These are phyloP conservation scores for Heteromurus nitidus DNA, from an alignment of 2,888 invertebrate genomes.

Conservation along the genomic window DNA sequence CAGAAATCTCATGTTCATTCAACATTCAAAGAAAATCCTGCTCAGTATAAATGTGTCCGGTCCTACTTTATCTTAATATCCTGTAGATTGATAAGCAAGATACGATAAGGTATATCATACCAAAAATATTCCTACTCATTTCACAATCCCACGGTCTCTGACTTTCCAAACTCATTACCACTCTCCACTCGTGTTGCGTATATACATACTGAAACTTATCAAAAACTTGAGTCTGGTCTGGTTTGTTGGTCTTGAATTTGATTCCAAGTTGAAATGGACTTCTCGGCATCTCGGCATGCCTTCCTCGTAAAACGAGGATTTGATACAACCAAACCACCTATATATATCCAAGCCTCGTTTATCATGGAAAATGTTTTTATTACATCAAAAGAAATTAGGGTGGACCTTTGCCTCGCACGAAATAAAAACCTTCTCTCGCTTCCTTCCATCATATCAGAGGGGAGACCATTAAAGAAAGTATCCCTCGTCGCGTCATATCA, in stretches of 20 bases:
- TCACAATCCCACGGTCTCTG: neutral
- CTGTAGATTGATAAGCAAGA: conserved; percentile 41
- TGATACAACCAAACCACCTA: too few relatives aligned
- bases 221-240: too few relatives aligned
- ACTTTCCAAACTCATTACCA: neutral
- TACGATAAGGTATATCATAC: neutral
- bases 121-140: neutral
- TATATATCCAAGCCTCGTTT: conserved; percentile 6
- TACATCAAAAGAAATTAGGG: neutral
- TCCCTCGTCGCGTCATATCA: too few relatives aligned
- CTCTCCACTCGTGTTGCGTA: neutral
- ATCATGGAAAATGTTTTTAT: conserved; percentile 21
- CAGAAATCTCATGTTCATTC: neutral
- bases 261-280: too few relatives aligned
- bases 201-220: too few relatives aligned
- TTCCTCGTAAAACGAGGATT: too few relatives aligned
- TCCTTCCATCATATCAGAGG: conserved; percentile 2
- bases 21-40: neutral
- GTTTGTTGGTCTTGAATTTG: too few relatives aligned
- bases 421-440: too few relatives aligned
- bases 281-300: too few relatives aligned
- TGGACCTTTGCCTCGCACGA: neutral
- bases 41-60: neutral
- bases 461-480: conserved; percentile 22
- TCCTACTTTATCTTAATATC: conserved; percentile 33